phyloP scores from a whole-genome alignment of 1,140 invertebrate genomes.

The Argopecten irradians region DNA sequence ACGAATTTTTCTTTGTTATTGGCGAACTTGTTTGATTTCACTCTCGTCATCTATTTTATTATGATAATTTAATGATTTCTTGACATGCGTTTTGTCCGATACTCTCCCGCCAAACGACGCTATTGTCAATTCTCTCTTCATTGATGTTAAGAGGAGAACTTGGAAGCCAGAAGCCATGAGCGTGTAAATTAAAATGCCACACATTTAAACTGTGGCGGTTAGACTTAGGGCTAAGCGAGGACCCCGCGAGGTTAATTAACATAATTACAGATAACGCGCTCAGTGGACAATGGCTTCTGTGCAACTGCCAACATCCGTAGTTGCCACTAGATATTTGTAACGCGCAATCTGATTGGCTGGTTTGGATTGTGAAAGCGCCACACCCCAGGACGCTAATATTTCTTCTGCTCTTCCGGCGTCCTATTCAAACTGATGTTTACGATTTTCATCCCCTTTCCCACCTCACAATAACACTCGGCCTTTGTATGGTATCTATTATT shows the following conservation, averaged over 20 bases:
- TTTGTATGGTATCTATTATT: not conserved
- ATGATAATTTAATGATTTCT: not conserved
- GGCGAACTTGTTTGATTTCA: not conserved
- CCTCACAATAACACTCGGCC: not conserved
- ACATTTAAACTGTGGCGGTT: not conserved
- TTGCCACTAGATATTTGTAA: not conserved
- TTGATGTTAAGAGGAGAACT: not conserved
- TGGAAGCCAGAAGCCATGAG: not conserved
- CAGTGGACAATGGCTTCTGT: not conserved
- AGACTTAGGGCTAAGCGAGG: not conserved
- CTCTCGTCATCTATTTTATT: not conserved
- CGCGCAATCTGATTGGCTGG: not conserved
- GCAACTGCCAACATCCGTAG: not conserved
- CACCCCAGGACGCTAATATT: not conserved
- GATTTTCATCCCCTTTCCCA: not conserved
- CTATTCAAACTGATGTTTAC: not conserved
- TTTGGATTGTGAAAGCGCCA: constrained; percentile 14
- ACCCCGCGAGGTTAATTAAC: constrained; percentile 3
- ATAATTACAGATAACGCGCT: not conserved
- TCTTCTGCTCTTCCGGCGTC: constrained; percentile 3
- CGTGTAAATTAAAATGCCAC: not conserved
- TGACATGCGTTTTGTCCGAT: not conserved
- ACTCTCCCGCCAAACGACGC: not conserved
- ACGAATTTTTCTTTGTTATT: not conserved
- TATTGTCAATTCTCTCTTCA: not conserved